These are phyloP conservation scores for Scophthalmus maximus DNA, from an alignment of 2,113 vertebrate species.

Conservation along the genomic window DNA sequence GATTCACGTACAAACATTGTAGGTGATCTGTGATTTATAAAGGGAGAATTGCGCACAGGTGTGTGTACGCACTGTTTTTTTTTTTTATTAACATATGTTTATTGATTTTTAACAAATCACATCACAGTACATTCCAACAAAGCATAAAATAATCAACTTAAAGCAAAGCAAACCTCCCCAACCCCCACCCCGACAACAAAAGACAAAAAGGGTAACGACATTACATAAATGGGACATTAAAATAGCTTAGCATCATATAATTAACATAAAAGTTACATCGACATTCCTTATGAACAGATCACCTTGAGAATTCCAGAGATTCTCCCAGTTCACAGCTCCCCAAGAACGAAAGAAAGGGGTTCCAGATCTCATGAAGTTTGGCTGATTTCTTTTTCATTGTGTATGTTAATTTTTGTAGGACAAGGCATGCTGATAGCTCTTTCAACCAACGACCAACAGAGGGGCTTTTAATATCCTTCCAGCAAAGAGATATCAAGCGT, in stretches of 20 bases:
- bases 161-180: too few species aligned
- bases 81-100: too few species aligned
- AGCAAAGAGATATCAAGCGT: background rate
- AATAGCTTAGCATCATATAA: background rate
- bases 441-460: background rate
- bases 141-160: too few species aligned
- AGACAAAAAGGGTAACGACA: background rate
- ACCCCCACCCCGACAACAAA: too few species aligned
- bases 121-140: too few species aligned
- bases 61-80: too few species aligned
- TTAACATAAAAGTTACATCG: background rate
- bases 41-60: too few species aligned
- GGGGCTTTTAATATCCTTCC: background rate
- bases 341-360: background rate
- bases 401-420: background rate
- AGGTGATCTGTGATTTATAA: too few species aligned
- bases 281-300: background rate
- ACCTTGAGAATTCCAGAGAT: background rate
- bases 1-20: too few species aligned
- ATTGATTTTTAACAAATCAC: too few species aligned
- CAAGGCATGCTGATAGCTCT: background rate
- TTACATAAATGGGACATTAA: background rate
- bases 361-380: background rate
- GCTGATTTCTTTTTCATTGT: constrained; percentile 2
- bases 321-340: background rate